Base-by-base conservation (phyloP, 2,797 vertebrate genomes). In the Buphagus erythrorhynchus region DNA sequence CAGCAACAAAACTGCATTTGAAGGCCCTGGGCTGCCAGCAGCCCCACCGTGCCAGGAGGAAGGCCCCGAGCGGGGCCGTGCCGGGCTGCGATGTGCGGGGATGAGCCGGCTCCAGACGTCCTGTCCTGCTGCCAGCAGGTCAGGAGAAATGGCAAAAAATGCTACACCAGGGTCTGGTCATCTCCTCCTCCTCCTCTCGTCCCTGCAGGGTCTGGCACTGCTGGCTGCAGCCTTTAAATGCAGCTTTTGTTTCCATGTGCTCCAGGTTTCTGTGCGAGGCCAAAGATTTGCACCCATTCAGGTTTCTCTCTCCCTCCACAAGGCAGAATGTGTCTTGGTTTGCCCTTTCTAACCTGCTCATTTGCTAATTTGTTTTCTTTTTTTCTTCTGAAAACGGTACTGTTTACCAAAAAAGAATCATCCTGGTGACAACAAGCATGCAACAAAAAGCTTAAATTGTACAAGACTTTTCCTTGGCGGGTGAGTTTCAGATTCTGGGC, bases 151-250 rank as follows among this genome's bases (percentile, higher is more conserved):
- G 57, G 73, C 55, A 77, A 22, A 73, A n/a, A 21, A 8, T 4
- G 49, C 65, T 13, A 19, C 67, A 87, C 8, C 89, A 33, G 62
- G 88, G 95, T 92, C 80, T 4, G 7, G 89, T 78, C 96, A 93
- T 95, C 79, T 97, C 95, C 85, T 86, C 45, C 66, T 92, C 95
- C 72, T 85, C 36, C 61, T 36, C 69, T 73, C 42, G 2, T 45
- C 62, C 86, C 65, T 0, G 20, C 90, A 72, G 46, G 88, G 22
- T 73, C 63, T 85, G 94, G 43, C 62, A 91, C 88, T 91, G 88
- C 86, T 76, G 94, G 88, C 51, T n/a, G 61, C 38, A 72, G 94
- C 85, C 73, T 87, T 97, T 94, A 96, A 98, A 97, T 94, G 91
- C 83, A 52, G 93, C 96, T 97, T 95, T 98, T 97, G 93, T 97